Evolutionary conservation across 2,888 invertebrate species (phyloP).

Genomic region (Cotesia congregata): DNA sequence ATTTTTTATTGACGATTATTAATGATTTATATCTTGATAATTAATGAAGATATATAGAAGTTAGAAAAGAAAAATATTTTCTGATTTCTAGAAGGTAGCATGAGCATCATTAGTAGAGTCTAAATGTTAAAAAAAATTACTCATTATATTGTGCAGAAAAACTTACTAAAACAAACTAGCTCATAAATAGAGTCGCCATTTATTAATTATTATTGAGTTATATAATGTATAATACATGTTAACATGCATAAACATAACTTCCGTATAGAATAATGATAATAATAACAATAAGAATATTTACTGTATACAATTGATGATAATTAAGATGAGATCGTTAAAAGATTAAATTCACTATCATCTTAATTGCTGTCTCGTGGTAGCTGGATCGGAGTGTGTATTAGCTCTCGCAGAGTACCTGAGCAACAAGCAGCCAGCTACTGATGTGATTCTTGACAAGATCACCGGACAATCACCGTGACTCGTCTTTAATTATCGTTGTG

Average conservation of each 20-base stretch:
- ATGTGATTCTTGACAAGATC: constrained; percentile 55
- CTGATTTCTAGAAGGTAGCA: too few relatives aligned
- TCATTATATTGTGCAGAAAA: too few relatives aligned
- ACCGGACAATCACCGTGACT: constrained; percentile 60
- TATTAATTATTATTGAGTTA: background rate
- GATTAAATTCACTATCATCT: constrained; percentile 30
- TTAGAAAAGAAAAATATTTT: too few relatives aligned
- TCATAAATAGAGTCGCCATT: background rate
- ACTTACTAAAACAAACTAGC: too few relatives aligned
- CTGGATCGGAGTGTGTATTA: background rate
- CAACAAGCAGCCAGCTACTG: constrained; percentile 20
- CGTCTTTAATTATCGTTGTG: constrained; percentile 57
- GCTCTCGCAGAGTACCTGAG: constrained; percentile 6
- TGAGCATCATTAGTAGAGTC: too few relatives aligned
- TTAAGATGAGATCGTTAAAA: constrained; percentile 3
- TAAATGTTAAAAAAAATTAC: too few relatives aligned
- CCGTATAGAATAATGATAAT: background rate
- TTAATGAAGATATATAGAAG: too few relatives aligned
- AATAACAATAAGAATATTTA: background rate
- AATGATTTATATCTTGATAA: too few relatives aligned
- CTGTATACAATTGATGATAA: background rate
- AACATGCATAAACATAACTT: background rate
- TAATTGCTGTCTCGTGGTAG: constrained; percentile 28
- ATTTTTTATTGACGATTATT: too few relatives aligned
- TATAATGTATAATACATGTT: background rate